These are phyloP conservation scores for Ips typographus DNA, from an alignment of 1,140 invertebrate genomes.

Conservation along the genomic window DNA sequence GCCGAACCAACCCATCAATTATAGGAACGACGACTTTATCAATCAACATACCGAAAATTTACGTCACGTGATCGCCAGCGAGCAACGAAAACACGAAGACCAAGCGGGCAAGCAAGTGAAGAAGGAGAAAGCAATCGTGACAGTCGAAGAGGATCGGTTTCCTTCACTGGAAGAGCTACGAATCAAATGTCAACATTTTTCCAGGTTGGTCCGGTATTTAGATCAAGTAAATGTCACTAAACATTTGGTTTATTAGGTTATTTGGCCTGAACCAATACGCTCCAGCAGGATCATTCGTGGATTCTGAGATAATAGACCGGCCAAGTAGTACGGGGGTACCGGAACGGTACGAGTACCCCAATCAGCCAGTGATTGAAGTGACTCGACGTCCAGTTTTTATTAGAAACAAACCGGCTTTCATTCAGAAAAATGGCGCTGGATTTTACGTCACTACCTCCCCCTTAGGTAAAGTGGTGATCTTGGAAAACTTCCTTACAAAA, in stretches of 20 bases:
- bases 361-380: slow-evolving; percentile 21
- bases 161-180: slow-evolving; percentile 24
- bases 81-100: slow-evolving; percentile 15
- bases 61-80: slow-evolving; percentile 20
- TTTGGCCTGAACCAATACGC: slow-evolving; percentile 17
- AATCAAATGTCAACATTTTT: slow-evolving; percentile 30
- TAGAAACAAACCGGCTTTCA: slow-evolving; percentile 31
- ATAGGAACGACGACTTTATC: slow-evolving; percentile 2
- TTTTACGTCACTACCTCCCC: slow-evolving; percentile 29
- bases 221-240: background rate
- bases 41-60: slow-evolving; percentile 24
- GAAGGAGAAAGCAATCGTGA: slow-evolving; percentile 20
- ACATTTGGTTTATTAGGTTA: slow-evolving; percentile 7
- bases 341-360: background rate
- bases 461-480: background rate
- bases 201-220: slow-evolving; percentile 7
- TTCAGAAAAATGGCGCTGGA: slow-evolving; percentile 25
- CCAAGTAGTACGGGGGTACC: slow-evolving; percentile 1
- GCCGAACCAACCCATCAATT: slow-evolving; percentile 9
- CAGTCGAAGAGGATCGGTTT: slow-evolving; percentile 16
- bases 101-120: slow-evolving; percentile 5
- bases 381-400: slow-evolving; percentile 29
- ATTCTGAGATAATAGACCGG: background rate
- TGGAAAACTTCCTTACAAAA: background rate
- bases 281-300: background rate